Percentiles rank a stretch among this genome's conserved stretches.
Evolutionary conservation across 37 sponge, comb jelly and placozoan genomes (phyloP).

Genomic region (Petrosia ficiformis): DNA sequence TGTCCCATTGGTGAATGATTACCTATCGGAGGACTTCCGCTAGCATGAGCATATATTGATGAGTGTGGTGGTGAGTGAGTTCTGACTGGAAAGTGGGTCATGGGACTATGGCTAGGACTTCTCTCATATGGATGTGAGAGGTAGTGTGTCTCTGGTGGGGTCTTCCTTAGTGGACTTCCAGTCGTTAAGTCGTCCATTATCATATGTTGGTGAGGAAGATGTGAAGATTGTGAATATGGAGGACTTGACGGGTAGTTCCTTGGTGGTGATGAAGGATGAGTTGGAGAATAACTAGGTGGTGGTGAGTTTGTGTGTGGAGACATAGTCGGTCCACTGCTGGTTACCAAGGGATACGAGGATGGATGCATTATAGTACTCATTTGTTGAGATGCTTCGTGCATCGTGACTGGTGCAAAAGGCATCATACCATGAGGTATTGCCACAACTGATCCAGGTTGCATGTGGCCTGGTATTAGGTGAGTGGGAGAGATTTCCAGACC

Average conservation of each 20-base stretch:
- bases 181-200: slow-evolving; percentile 69
- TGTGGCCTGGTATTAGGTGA: not conserved
- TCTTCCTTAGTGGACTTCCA: slow-evolving; percentile 15
- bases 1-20: slow-evolving; percentile 1
- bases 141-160: slow-evolving; percentile 34
- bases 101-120: slow-evolving; percentile 62
- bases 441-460: slow-evolving; percentile 26
- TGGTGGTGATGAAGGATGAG: slow-evolving; percentile 35
- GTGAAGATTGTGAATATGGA: slow-evolving; percentile 36
- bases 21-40: slow-evolving; percentile 42
- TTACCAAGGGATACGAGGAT: not conserved
- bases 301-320: slow-evolving; percentile 48
- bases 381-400: slow-evolving; percentile 15
- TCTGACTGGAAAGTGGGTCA: slow-evolving; percentile 4
- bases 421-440: slow-evolving; percentile 69
- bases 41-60: slow-evolving; percentile 29
- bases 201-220: slow-evolving; percentile 50
- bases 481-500: slow-evolving; percentile 16
- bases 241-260: slow-evolving; percentile 31
- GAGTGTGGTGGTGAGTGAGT: slow-evolving; percentile 44
- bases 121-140: slow-evolving; percentile 33
- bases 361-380: slow-evolving; percentile 26
- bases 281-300: slow-evolving; percentile 71
- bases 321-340: not conserved
- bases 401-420: slow-evolving; percentile 26